Percentiles rank a stretch among this genome's conserved stretches.
These are phyloP conservation scores for Drosophila serrata DNA, from an alignment of 1,140 invertebrate genomes.

Conservation along the genomic window DNA sequence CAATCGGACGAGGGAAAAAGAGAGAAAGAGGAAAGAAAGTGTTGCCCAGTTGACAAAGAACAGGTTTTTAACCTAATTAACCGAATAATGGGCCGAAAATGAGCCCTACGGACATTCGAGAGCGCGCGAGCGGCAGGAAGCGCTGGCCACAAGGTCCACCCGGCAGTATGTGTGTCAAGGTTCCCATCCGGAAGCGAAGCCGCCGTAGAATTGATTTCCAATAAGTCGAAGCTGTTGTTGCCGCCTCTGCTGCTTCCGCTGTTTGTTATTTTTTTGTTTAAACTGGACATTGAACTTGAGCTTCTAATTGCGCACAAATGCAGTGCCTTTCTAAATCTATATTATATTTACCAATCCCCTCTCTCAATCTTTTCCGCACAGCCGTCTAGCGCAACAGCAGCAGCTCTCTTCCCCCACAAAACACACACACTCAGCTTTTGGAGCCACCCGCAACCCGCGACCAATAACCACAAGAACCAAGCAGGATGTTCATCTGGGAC, in stretches of 20 bases:
- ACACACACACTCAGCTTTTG: slow-evolving; percentile 59
- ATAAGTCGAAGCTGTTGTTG: slow-evolving; percentile 23
- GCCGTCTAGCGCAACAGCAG: slow-evolving; percentile 67
- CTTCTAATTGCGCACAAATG: slow-evolving; percentile 50
- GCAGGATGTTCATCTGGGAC: slow-evolving; percentile 98
- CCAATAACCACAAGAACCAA: slow-evolving; percentile 52
- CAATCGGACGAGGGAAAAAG: slow-evolving; percentile 17
- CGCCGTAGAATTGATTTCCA: slow-evolving; percentile 47
- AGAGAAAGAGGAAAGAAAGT: slow-evolving; percentile 70
- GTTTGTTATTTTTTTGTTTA: slow-evolving; percentile 13
- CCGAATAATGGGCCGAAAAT: slow-evolving; percentile 43
- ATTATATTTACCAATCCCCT: slow-evolving; percentile 6
- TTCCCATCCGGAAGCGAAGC: slow-evolving; percentile 31
- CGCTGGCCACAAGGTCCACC: slow-evolving; percentile 11
- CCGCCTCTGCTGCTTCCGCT: slow-evolving; percentile 11
- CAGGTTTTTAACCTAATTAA: slow-evolving; percentile 83
- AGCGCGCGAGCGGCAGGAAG: slow-evolving; percentile 9
- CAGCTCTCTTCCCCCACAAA: slow-evolving; percentile 68
- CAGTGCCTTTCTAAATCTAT: neutral
- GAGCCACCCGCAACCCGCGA: slow-evolving; percentile 60
- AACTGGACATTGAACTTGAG: slow-evolving; percentile 70
- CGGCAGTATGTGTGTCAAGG: slow-evolving; percentile 69
- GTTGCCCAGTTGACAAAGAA: slow-evolving; percentile 76
- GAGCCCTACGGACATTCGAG: slow-evolving; percentile 21
- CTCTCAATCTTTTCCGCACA: slow-evolving; percentile 15